These are phyloP conservation scores for Spilarctia lutea DNA, from an alignment of 2,888 invertebrate species.

Conservation along the genomic window DNA sequence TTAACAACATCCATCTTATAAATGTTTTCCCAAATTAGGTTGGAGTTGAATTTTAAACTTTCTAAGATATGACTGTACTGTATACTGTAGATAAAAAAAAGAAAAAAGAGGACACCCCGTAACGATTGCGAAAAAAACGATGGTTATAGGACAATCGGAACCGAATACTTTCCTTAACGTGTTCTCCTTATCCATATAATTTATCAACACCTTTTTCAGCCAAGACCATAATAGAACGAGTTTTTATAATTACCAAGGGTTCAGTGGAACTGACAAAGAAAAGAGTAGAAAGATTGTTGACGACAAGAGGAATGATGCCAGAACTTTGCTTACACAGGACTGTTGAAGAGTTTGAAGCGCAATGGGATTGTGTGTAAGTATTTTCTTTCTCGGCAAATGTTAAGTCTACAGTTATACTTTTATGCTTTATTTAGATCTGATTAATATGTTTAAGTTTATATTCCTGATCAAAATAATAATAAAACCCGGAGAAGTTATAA, in stretches of 20 bases:
- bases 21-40: background rate
- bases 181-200: background rate
- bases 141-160: too few relatives aligned
- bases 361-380: constrained; percentile 69
- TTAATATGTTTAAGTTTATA: too few relatives aligned
- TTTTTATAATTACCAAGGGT: constrained; percentile 68
- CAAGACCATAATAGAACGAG: constrained; percentile 62
- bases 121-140: too few relatives aligned
- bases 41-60: background rate
- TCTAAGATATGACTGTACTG: too few relatives aligned
- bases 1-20: too few relatives aligned
- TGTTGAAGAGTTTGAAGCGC: constrained; percentile 65
- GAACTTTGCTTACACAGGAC: constrained; percentile 68
- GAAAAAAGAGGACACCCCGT: too few relatives aligned
- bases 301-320: constrained; percentile 74
- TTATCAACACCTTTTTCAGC: constrained; percentile 52
- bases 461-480: too few relatives aligned
- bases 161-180: too few relatives aligned
- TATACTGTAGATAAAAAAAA: too few relatives aligned
- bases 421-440: background rate
- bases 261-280: constrained; percentile 73
- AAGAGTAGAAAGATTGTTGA: constrained; percentile 70
- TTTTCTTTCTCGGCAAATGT: background rate
- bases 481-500: background rate
- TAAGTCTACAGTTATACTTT: background rate